phyloP scores from a whole-genome alignment of 1,140 invertebrate genomes.

The Pseudoatta argentina region DNA sequence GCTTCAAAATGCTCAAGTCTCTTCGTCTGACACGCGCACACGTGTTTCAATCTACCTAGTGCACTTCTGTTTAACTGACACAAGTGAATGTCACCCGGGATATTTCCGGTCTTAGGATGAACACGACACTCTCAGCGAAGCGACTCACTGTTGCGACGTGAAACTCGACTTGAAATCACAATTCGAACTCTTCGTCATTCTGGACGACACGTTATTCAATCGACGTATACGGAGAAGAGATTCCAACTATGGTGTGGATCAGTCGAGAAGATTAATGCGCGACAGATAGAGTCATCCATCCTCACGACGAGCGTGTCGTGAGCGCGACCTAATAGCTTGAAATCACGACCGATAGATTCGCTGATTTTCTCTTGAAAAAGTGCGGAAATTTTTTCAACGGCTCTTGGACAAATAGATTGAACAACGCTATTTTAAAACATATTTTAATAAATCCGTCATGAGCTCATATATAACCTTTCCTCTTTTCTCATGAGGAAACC shows the following conservation, averaged over 20 bases:
- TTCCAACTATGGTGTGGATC: constrained; percentile 61
- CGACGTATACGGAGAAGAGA: constrained; percentile 64
- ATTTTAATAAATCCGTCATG: neutral
- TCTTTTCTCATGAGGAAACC: too few species aligned
- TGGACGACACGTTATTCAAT: constrained; percentile 63
- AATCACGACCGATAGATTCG: constrained; percentile 69
- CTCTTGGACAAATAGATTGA: neutral
- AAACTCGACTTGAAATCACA: constrained; percentile 50
- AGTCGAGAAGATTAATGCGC: constrained; percentile 78
- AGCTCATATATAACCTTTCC: neutral
- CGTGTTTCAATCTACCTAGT: constrained; percentile 33
- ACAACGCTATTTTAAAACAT: neutral
- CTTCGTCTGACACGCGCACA: constrained; percentile 12
- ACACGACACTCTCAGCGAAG: neutral
- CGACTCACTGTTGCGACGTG: constrained; percentile 19
- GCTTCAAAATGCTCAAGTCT: neutral
- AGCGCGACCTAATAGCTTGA: constrained; percentile 77
- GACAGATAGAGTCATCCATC: constrained; percentile 79
- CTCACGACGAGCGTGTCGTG: constrained; percentile 61
- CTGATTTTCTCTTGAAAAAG: constrained; percentile 18
- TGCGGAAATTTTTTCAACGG: neutral
- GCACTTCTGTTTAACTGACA: constrained; percentile 41
- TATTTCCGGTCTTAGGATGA: constrained; percentile 16
- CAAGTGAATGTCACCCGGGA: constrained; percentile 2
- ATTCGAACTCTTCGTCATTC: constrained; percentile 55